phyloP scores from a whole-genome alignment of 2,797 vertebrate genomes.

The Paratrypauchen microcephalus region DNA sequence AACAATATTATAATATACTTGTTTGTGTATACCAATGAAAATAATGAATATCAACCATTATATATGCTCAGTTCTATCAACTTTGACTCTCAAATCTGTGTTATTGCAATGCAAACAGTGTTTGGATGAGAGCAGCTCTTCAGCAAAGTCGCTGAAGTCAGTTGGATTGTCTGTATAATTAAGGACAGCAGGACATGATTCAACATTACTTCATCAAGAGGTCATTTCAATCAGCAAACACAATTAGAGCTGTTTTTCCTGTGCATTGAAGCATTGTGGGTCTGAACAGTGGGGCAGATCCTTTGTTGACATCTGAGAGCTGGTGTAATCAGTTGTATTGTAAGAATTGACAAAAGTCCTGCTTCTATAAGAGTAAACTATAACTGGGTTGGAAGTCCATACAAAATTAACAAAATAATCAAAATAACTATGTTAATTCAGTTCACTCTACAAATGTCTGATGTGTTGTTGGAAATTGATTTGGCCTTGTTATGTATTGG shows the following conservation, averaged over 20 bases:
- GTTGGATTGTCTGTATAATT: not conserved
- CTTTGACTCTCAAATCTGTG: too few relatives aligned
- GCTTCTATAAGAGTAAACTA: constrained; percentile 23
- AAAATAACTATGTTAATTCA: not conserved
- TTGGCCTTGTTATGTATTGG: not conserved
- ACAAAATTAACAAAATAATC: not conserved
- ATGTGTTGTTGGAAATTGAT: not conserved
- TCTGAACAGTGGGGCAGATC: constrained; percentile 12
- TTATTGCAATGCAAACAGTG: too few relatives aligned
- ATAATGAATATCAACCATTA: too few relatives aligned
- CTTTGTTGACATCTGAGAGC: constrained; percentile 27
- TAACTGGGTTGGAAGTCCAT: not conserved
- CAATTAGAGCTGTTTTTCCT: constrained; percentile 37
- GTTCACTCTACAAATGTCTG: not conserved
- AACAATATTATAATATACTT: too few relatives aligned
- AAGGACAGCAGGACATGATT: not conserved
- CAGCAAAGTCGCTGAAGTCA: not conserved
- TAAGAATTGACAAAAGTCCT: constrained; percentile 1
- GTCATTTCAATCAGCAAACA: constrained; percentile 48
- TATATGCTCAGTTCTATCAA: too few relatives aligned
- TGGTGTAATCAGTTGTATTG: constrained; percentile 32
- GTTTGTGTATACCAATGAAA: too few relatives aligned
- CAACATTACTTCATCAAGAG: constrained; percentile 12
- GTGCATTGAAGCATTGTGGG: constrained; percentile 17
- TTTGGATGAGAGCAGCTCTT: not conserved